phyloP scores from a whole-genome alignment of 2,113 vertebrate genomes.

The Kobus ellipsiprymnus region DNA sequence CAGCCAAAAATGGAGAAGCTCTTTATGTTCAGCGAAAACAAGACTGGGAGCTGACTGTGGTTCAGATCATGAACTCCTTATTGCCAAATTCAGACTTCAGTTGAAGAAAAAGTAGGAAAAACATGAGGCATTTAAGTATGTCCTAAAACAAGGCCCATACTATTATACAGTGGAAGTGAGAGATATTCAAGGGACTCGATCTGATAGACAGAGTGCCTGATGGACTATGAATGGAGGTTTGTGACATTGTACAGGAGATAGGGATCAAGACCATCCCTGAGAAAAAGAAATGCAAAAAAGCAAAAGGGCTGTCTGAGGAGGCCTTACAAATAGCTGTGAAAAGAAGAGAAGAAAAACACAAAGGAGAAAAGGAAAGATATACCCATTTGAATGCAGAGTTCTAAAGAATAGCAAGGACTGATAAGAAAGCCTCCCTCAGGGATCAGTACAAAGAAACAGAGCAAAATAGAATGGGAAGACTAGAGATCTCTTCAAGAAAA shows the following conservation, averaged over 20 bases:
- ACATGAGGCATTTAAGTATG: neutral
- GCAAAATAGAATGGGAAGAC: neutral
- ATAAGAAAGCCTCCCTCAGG: neutral
- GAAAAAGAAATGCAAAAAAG: neutral
- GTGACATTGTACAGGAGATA: neutral
- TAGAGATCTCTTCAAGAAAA: neutral
- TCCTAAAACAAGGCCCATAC: neutral
- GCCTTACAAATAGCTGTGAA: neutral
- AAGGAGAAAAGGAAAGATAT: neutral
- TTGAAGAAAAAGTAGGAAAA: neutral
- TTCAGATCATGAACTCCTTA: neutral
- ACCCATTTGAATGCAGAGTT: neutral
- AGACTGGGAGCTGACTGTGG: neutral
- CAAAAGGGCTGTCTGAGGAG: neutral
- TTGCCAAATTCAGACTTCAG: neutral
- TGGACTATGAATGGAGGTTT: neutral
- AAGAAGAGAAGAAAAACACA: neutral
- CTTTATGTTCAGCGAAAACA: neutral
- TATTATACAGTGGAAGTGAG: neutral
- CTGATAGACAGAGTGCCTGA: neutral
- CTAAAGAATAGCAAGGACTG: neutral
- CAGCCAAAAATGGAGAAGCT: neutral
- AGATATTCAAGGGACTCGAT: neutral
- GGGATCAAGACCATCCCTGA: neutral
- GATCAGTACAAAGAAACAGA: neutral